Evolutionary conservation across 1,140 invertebrate genomes (phyloP), one percentile per base, ranked within the genome.

Genomic region (Asobara japonica): DNA sequence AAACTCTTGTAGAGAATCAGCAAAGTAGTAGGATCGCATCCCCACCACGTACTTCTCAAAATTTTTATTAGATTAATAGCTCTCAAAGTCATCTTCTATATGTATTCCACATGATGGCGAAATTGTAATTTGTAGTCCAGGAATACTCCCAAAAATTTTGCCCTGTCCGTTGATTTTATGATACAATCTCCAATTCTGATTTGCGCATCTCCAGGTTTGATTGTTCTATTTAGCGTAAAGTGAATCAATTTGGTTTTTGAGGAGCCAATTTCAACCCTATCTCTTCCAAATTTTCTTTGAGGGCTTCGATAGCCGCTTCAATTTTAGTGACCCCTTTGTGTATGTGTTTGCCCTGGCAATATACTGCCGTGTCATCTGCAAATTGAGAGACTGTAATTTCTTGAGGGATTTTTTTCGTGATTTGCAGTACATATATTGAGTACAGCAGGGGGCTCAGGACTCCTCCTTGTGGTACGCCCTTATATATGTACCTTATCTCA

Each of bases 31-130:
- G 74, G 76, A 51, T 76, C 62, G 18, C 74, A 74, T 10, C 78
- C 78, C 74, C 76, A 79, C 76, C 76, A 79, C 0, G 74, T 79
- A 29, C 72, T 60, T 20, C 76, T 65, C 33, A 79, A 29, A 41
- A 73, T 74, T 36, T 69, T 77, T 0, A 79, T 16, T 25, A 69
- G 33, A 61, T 61, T 31, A 2, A 69, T 16, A 7, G 45, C 16
- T 38, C 27, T 61, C 2, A 69, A 16, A 25, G 51, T 61, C 29
- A 61, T 69, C 31, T 61, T 33, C 33, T 61, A 3, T 18, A 69
- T 33, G 16, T 22, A 7, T n/a, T 36, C 20, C n/a, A 61, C 25
- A 11, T 69, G 68, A 3, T 25, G 5, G 18, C n/a, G 18, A 38
- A 69, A 69, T 16, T 16, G n/a, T 1, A 33, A 31, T 8, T 74